Conservation (phyloP, 1,140 invertebrate genomes). For the Scaptomyza pallida region DNA sequence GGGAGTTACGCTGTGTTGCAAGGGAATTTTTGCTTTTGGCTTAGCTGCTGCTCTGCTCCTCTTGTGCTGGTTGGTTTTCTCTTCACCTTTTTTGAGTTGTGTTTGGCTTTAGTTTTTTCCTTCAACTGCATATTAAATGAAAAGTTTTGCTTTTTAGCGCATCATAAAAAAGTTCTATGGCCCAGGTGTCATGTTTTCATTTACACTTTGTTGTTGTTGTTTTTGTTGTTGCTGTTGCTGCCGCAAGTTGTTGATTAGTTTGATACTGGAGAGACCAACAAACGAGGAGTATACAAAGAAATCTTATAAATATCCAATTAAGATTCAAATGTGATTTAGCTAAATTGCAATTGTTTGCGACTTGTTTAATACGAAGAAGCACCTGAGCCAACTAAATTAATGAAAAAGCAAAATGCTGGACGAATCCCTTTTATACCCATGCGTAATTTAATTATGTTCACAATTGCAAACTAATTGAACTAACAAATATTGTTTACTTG, state of each 20-base stretch:
- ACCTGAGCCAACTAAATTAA: no score
- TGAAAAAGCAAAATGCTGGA: no score
- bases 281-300: constrained; percentile 10
- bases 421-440: no score
- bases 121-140: constrained; percentile 63
- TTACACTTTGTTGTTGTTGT: constrained; percentile 58
- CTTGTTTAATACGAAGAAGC: no score
- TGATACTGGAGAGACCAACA: no score
- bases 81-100: constrained; percentile 26
- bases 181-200: constrained; percentile 81
- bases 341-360: no score
- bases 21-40: constrained; percentile 2
- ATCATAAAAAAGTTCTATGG: constrained; percentile 68
- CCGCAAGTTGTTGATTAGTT: constrained; percentile 6
- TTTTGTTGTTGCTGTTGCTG: constrained; percentile 13
- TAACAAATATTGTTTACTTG: no score
- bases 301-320: constrained; percentile 16
- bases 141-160: constrained; percentile 69
- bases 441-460: no score
- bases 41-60: no score
- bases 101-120: no score
- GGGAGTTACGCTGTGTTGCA: neutral
- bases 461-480: no score
- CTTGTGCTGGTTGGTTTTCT: constrained; percentile 1
- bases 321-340: neutral